These are phyloP conservation scores for Zeugodacus cucurbitae DNA, from an alignment of 1,140 invertebrate genomes.

Conservation along the genomic window DNA sequence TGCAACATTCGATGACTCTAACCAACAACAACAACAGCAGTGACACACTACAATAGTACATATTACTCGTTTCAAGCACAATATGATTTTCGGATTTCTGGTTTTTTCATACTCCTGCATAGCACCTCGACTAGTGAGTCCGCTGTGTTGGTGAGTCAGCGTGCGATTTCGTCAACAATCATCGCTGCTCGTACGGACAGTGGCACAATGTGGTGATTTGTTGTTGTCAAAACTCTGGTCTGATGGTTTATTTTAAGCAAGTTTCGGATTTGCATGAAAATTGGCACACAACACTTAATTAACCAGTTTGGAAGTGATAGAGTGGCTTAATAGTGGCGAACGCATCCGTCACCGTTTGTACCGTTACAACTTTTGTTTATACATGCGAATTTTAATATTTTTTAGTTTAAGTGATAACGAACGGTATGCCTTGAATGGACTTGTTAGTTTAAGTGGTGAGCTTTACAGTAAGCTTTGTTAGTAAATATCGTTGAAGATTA, in stretches of 20 bases:
- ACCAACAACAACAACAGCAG: background rate
- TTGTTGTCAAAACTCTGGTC: background rate
- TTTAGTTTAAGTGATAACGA: background rate
- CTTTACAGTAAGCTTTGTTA: too few species aligned
- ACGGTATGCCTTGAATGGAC: background rate
- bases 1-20: background rate
- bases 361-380: background rate
- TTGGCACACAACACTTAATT: slow-evolving; percentile 3
- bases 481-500: too few species aligned
- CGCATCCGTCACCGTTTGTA: background rate
- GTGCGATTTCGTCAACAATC: background rate
- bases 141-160: slow-evolving; percentile 13
- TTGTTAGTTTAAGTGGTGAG: too few species aligned
- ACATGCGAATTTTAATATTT: background rate
- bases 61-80: background rate
- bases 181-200: background rate
- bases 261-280: slow-evolving; percentile 1
- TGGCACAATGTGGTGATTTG: background rate
- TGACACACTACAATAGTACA: background rate
- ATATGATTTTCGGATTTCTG: background rate
- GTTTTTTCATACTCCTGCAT: background rate
- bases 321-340: background rate
- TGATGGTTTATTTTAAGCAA: background rate
- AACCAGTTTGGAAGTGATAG: background rate
- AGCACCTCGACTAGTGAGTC: background rate